Evolutionary conservation across 2,113 vertebrate species (phyloP), one percentile per base, ranked within the genome.

Genomic region (Gavia stellata): DNA sequence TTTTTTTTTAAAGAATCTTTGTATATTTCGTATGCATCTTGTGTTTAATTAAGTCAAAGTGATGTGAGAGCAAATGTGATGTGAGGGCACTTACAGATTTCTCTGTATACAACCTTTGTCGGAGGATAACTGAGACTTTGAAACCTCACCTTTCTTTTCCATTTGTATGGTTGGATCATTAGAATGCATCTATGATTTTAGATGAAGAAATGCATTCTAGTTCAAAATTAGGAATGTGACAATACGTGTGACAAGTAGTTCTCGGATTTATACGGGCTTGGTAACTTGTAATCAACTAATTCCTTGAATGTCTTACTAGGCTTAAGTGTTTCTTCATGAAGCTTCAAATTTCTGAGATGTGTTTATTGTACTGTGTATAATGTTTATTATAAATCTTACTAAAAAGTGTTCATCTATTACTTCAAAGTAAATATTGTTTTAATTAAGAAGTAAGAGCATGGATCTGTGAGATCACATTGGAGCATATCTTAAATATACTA

Each of bases 21-120:
- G 33, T 8, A 13, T 58, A 18, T 63, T 50, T 50, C 0, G 0
- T 38, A 26, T 50, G 33, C 9, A 21, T 28, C 26, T 75, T 70
- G 23, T 49, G 38, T 82, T 58, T 68, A 8, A 17, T 49, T 68
- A 42, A 45, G 45, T 52, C 19, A 14, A 58, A 65, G 23, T 56
- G 36, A 31, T 24, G 16, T 29, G 26, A 52, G 29, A 83, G 12
- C 33, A 83, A 26, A 21, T 20, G 29, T 44, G 34, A 56, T 50
- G 18, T 47, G 49, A 50, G 31, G 15, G 5, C n/a, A 49, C n/a
- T 55, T 44, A 21, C 4, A 67, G 45, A 50, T 74, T 73, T 73
- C 9, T 53, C n/a, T 47, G 8, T 23, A 15, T 47, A 15, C 34
- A 24, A 36, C 7, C 10, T 34, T 63, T 71, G 49, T 63, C 34